phyloP scores from a whole-genome alignment of 2,113 vertebrate genomes.

The Crotalus viridis region DNA sequence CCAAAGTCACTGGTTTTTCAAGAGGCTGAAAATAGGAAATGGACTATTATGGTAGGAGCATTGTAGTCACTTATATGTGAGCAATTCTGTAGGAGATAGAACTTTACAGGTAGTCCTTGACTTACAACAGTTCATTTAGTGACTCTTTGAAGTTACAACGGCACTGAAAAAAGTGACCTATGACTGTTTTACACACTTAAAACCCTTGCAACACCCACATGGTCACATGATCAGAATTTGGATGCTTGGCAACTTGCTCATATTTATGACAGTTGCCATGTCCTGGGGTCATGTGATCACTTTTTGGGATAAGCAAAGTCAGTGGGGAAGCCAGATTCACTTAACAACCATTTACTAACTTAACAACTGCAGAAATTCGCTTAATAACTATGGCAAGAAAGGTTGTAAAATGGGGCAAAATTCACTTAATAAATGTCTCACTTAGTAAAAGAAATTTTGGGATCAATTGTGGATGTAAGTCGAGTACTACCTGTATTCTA shows the following conservation, averaged over 20 bases:
- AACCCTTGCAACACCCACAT: not conserved
- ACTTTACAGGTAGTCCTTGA: not conserved
- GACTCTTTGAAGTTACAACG: not conserved
- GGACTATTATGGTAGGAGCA: constrained; percentile 87
- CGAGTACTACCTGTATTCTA: not conserved
- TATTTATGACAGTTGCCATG: not conserved
- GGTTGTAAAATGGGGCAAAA: not conserved
- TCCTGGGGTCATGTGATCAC: not conserved
- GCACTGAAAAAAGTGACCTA: not conserved
- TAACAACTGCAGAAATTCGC: not conserved
- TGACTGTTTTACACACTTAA: not conserved
- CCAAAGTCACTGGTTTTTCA: constrained; percentile 84
- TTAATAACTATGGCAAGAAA: not conserved
- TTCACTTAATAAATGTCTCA: not conserved
- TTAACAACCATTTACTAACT: not conserved
- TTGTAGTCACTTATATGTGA: not conserved
- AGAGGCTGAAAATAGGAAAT: constrained; percentile 94
- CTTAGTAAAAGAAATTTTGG: not conserved
- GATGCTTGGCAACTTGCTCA: not conserved
- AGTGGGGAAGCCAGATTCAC: not conserved
- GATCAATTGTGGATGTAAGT: not conserved
- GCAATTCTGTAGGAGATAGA: not conserved
- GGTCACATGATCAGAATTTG: not conserved
- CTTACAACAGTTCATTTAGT: not conserved
- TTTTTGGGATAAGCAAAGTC: not conserved